Conservation (phyloP, 2,797 vertebrate genomes). For the Ceyx erithaca region DNA sequence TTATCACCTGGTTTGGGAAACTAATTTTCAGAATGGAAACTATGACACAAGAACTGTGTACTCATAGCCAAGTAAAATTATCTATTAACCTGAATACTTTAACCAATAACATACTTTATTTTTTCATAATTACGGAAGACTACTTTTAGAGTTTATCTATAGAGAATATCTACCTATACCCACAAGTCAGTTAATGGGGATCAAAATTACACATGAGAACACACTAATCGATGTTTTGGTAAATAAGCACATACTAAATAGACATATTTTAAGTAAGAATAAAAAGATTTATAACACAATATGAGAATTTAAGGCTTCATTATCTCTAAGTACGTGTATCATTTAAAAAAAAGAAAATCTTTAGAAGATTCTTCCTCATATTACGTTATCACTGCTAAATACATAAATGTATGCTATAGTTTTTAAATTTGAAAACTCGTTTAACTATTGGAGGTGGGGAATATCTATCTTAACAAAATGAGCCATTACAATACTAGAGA, state of each 20-base stretch:
- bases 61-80: neutral
- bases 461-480: too few species aligned
- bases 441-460: neutral
- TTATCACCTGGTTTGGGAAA: neutral
- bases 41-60: neutral
- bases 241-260: neutral
- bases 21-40: neutral
- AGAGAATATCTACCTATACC: neutral
- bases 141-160: neutral
- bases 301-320: neutral
- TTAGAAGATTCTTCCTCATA: neutral
- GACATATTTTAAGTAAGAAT: neutral
- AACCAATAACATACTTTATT: neutral
- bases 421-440: neutral
- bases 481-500: neutral
- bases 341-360: neutral
- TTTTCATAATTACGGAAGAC: neutral
- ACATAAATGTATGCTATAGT: neutral
- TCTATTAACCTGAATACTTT: neutral
- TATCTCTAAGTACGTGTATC: rapidly evolving
- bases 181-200: neutral
- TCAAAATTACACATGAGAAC: neutral
- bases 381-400: neutral
- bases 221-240: neutral
- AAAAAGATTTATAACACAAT: neutral